These are phyloP conservation scores for Anastatus disparis DNA, from an alignment of 1,140 invertebrate species.

Conservation along the genomic window DNA sequence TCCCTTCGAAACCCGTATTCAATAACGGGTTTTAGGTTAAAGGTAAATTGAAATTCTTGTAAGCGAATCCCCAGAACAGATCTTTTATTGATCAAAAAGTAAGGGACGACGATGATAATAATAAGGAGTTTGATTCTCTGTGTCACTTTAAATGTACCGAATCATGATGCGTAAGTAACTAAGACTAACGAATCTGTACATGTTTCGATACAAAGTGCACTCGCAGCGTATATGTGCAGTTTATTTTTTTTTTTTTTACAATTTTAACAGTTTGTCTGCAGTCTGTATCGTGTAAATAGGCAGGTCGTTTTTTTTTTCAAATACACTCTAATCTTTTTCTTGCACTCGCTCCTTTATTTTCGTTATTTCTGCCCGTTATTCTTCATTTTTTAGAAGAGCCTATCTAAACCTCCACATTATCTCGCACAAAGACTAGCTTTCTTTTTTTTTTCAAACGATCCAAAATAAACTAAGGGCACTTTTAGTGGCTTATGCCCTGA, in stretches of 20 bases:
- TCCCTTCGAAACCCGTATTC: conserved; percentile 22
- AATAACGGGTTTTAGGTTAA: conserved; percentile 11
- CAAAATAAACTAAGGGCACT: conserved; percentile 66
- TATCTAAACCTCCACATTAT: conserved; percentile 58
- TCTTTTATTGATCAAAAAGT: conserved; percentile 62
- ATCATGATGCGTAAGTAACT: conserved; percentile 58
- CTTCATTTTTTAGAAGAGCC: conserved; percentile 50
- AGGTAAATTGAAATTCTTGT: conserved; percentile 38
- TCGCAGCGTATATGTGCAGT: conserved; percentile 49
- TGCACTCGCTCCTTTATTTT: conserved; percentile 43
- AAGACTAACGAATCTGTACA: conserved; percentile 53
- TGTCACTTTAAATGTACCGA: conserved; percentile 54
- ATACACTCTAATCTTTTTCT: conserved; percentile 37
- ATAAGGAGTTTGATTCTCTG: conserved; percentile 59
- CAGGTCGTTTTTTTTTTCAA: conserved; percentile 47
- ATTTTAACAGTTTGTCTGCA: conserved; percentile 56
- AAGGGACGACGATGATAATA: conserved; percentile 61
- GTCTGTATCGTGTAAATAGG: conserved; percentile 54
- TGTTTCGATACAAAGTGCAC: conserved; percentile 54
- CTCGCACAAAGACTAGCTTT: conserved; percentile 61
- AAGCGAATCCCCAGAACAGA: conserved; percentile 59
- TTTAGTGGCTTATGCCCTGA: conserved; percentile 63
- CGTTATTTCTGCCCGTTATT: conserved; percentile 40
- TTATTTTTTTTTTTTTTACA: conserved; percentile 44
- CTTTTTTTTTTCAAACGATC: conserved; percentile 54